Percentiles rank a stretch among this genome's conserved stretches.
Conservation (phyloP, 2,888 invertebrate genomes). For the Pachliopta kotzebuea region DNA sequence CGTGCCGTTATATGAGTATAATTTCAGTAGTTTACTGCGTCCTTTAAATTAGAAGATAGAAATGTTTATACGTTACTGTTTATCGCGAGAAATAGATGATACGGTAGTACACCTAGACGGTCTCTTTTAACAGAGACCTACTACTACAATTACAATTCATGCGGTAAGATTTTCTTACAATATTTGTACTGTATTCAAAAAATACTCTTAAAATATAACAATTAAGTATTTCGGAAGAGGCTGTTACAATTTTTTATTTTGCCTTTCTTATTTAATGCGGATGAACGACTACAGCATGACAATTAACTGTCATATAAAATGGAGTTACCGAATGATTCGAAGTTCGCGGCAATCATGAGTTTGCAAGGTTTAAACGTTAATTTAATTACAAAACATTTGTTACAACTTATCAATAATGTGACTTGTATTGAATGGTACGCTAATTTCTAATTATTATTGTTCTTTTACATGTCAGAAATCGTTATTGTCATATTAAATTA, state of each 20-base stretch:
- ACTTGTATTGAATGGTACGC: conserved; percentile 68
- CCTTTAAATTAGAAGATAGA: no score
- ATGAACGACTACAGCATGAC: not conserved
- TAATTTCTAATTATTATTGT: conserved; percentile 11
- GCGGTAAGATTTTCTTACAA: no score
- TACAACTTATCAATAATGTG: conserved; percentile 50
- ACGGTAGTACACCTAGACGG: no score
- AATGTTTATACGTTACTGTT: no score
- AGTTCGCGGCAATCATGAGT: conserved; percentile 40
- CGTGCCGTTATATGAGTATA: no score
- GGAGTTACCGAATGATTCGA: conserved; percentile 1
- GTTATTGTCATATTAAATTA: no score
- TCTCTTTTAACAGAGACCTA: no score
- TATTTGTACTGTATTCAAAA: no score
- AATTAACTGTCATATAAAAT: not conserved
- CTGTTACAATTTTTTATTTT: not conserved
- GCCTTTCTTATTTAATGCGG: not conserved
- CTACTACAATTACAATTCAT: no score
- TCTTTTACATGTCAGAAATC: not conserved
- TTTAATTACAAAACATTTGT: conserved; percentile 46
- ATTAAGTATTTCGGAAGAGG: not conserved
- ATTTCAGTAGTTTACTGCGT: no score
- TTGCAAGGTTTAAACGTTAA: conserved; percentile 44
- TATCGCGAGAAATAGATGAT: no score
- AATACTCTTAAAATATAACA: no score